phyloP scores from a whole-genome alignment of 2,113 vertebrate genomes.

The Engystomops pustulosus region DNA sequence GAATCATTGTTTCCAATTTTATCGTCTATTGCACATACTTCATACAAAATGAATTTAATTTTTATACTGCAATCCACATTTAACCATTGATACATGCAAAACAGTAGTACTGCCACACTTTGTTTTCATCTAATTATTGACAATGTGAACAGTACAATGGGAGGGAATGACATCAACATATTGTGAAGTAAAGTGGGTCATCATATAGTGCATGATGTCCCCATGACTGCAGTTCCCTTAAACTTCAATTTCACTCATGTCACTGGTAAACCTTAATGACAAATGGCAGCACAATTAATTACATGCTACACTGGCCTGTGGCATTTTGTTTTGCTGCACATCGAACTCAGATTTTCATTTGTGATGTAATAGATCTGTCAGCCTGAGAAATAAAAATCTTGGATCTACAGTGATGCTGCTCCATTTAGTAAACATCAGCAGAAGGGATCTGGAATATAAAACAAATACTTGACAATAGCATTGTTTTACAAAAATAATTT shows the following conservation, averaged over 20 bases:
- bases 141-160: background rate
- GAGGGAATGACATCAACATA: conserved; percentile 1
- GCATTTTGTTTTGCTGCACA: conserved; percentile 37
- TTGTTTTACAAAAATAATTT: background rate
- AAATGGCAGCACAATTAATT: conserved; percentile 53
- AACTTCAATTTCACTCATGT: conserved; percentile 49
- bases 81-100: background rate
- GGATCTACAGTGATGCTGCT: conserved; percentile 3
- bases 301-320: conserved; percentile 17
- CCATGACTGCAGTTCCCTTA: conserved; percentile 30
- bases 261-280: conserved; percentile 33
- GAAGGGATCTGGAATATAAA: background rate
- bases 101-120: background rate
- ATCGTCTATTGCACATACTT: too few relatives aligned
- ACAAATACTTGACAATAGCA: background rate
- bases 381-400: background rate
- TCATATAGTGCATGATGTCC: conserved; percentile 5
- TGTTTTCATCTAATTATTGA: background rate
- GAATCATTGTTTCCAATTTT: too few relatives aligned
- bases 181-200: conserved; percentile 35
- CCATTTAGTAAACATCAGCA: conserved; percentile 6
- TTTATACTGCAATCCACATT: background rate
- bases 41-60: background rate
- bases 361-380: conserved; percentile 18
- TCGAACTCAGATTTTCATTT: background rate